Evolutionary conservation across 2,888 invertebrate species (phyloP).

Genomic region (Drosophila ezoana): DNA sequence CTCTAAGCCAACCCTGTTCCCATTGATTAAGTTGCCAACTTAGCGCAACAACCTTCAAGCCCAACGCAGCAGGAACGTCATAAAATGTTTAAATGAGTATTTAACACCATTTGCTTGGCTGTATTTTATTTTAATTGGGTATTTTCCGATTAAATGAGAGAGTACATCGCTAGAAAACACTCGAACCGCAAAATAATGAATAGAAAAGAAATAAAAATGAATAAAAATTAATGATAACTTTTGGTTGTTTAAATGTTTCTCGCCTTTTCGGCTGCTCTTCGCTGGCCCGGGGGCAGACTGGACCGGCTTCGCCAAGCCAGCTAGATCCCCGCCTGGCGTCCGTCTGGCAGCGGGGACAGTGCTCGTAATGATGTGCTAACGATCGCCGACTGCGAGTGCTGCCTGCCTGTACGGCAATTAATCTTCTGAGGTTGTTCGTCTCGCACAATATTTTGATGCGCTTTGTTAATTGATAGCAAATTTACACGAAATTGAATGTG

Average conservation of each 20-base stretch:
- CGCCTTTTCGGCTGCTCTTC: conserved; percentile 1
- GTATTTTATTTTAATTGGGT: too few species aligned
- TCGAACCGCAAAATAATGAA: not conserved
- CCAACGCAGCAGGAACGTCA: not conserved
- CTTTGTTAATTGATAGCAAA: conserved; percentile 80
- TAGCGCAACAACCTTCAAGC: not conserved
- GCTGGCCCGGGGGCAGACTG: conserved; percentile 19
- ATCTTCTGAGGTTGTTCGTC: conserved; percentile 57
- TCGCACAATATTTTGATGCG: conserved; percentile 28
- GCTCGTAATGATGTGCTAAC: conserved; percentile 75
- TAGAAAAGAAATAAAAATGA: conserved; percentile 10
- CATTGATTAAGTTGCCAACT: not conserved
- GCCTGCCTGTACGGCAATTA: conserved; percentile 58
- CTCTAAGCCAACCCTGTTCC: too few species aligned
- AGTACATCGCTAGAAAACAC: not conserved
- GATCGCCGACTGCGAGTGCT: conserved; percentile 52
- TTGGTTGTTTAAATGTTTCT: not conserved
- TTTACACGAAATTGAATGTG: conserved; percentile 75
- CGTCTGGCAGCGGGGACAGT: conserved; percentile 25
- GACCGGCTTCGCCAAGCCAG: conserved; percentile 4
- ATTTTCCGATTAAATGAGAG: not conserved
- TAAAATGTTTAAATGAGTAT: too few species aligned
- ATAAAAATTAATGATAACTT: conserved; percentile 29
- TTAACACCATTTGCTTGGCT: too few species aligned
- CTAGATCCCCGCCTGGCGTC: not conserved